Conservation (phyloP, 2,113 vertebrate genomes). For the Pica pica region DNA sequence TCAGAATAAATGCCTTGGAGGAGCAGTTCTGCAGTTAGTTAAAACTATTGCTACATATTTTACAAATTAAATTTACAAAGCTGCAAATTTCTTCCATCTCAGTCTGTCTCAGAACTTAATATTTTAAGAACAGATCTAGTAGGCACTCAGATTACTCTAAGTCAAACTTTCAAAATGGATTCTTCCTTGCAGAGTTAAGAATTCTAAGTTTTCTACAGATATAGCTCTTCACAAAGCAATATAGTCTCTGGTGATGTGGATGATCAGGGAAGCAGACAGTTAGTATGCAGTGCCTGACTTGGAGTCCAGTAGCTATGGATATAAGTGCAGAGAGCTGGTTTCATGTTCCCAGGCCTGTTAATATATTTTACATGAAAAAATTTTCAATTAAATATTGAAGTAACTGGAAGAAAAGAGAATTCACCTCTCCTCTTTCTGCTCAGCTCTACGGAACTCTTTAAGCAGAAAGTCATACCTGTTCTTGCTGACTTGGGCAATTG, state of each 20-base stretch:
- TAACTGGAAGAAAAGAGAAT: not conserved
- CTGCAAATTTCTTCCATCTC: not conserved
- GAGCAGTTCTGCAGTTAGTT: not conserved
- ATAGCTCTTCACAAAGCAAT: not conserved
- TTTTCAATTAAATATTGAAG: not conserved
- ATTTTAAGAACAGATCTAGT: not conserved
- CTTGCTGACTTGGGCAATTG: not conserved
- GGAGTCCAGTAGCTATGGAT: not conserved
- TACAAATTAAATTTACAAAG: not conserved
- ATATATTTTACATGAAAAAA: not conserved
- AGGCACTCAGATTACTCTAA: not conserved
- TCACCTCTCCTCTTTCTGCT: not conserved
- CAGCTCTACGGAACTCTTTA: not conserved
- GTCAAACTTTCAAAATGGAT: not conserved
- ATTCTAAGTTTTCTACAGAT: not conserved
- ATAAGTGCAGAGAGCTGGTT: not conserved
- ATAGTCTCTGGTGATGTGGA: not conserved
- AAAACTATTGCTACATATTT: not conserved
- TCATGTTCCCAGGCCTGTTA: not conserved
- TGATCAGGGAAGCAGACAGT: not conserved
- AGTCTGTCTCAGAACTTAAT: not conserved
- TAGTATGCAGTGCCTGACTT: not conserved
- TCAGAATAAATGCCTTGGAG: not conserved
- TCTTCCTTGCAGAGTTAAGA: not conserved
- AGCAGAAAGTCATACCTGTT: not conserved